Percentiles rank a stretch among this genome's conserved stretches.
phyloP scores from a whole-genome alignment of 1,140 invertebrate species.

The Drosophila repletoides region DNA sequence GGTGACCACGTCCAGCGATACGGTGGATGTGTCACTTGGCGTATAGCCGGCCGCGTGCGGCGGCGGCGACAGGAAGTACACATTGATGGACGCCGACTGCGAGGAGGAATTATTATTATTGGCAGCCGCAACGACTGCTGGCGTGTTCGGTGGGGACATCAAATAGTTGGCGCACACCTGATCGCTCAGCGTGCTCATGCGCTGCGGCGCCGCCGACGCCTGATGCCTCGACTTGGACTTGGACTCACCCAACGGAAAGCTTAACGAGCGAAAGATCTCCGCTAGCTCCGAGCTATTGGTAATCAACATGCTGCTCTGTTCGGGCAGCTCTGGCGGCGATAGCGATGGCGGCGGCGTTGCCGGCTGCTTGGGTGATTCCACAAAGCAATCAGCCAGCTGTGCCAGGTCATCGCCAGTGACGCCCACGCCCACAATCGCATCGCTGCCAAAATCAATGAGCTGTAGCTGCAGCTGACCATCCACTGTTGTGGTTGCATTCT shows the following conservation, averaged over 20 bases:
- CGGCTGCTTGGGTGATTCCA: slow-evolving; percentile 67
- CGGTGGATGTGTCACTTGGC: slow-evolving; percentile 70
- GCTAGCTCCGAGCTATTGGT: slow-evolving; percentile 71
- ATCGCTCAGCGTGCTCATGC: slow-evolving; percentile 78
- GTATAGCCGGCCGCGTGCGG: slow-evolving; percentile 65
- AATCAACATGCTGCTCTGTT: slow-evolving; percentile 65
- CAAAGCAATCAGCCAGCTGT: slow-evolving; percentile 68
- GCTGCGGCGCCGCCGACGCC: slow-evolving; percentile 47
- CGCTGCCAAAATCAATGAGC: slow-evolving; percentile 68
- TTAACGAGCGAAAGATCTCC: slow-evolving; percentile 77
- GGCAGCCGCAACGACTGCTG: slow-evolving; percentile 32
- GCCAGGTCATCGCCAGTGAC: slow-evolving; percentile 61
- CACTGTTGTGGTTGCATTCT: slow-evolving; percentile 31
- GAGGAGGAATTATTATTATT: slow-evolving; percentile 17
- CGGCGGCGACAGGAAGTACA: slow-evolving; percentile 80
- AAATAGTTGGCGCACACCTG: slow-evolving; percentile 74
- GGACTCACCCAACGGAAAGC: slow-evolving; percentile 70
- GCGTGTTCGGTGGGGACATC: slow-evolving; percentile 81
- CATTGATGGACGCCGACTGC: slow-evolving; percentile 69
- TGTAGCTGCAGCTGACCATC: slow-evolving; percentile 54
- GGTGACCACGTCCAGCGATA: slow-evolving; percentile 77
- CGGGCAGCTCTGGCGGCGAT: slow-evolving; percentile 67
- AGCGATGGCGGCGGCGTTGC: slow-evolving; percentile 75
- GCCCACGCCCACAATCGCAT: slow-evolving; percentile 13
- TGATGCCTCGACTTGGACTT: slow-evolving; percentile 19